These are phyloP conservation scores for Taenaris catops DNA, from an alignment of 2,888 invertebrate species.

Conservation along the genomic window DNA sequence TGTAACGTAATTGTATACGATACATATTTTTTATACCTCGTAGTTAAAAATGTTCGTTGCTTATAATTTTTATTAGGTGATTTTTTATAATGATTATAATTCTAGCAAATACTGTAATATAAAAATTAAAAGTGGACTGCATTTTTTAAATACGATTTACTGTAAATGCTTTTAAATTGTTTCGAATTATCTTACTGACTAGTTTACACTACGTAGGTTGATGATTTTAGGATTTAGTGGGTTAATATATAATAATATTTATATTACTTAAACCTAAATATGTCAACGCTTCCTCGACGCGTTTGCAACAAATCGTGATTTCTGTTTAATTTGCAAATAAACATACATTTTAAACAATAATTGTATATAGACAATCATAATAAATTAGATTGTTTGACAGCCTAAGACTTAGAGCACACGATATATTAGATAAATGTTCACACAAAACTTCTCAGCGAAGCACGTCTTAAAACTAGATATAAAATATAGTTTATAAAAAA, in stretches of 20 bases:
- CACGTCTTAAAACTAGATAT: constrained; percentile 18
- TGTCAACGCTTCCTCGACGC: constrained; percentile 1
- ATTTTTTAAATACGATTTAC: too few species aligned
- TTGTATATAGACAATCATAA: constrained; percentile 2
- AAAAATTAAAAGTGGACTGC: too few species aligned
- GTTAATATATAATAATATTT: constrained; percentile 17
- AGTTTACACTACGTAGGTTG: constrained; percentile 25
- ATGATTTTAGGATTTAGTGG: constrained; percentile 13
- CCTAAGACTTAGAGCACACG: constrained; percentile 24
- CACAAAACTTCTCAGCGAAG: constrained; percentile 15
- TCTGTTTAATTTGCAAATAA: background rate
- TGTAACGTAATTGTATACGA: too few species aligned
- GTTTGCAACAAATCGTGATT: background rate
- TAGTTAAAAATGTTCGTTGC: too few species aligned
- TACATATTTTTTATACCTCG: too few species aligned
- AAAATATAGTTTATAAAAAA: constrained; percentile 19
- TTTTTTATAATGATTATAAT: too few species aligned
- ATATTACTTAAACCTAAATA: constrained; percentile 7
- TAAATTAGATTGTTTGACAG: constrained; percentile 16
- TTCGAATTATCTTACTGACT: constrained; percentile 62
- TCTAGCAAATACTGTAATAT: too few species aligned
- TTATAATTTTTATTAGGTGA: too few species aligned
- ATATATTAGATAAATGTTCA: constrained; percentile 15
- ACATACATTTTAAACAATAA: background rate
- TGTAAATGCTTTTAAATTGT: constrained; percentile 22